These are phyloP conservation scores for Penaeus japonicus DNA, from an alignment of 1,140 invertebrate species.

Conservation along the genomic window DNA sequence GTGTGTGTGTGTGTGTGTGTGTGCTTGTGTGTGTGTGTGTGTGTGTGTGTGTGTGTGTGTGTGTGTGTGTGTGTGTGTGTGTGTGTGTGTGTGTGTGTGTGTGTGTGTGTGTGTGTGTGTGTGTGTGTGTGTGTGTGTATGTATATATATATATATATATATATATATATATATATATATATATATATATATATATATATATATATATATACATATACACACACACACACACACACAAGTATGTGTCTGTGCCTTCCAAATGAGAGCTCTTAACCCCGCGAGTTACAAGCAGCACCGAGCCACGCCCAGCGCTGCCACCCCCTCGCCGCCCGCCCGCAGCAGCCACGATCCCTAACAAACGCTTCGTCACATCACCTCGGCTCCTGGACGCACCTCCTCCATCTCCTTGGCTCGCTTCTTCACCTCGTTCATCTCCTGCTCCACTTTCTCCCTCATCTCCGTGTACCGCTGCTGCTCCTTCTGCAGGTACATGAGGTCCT, in stretches of 20 bases:
- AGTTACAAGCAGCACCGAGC: no score
- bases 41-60: slow-evolving; percentile 6
- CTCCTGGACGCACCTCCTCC: slow-evolving; percentile 74
- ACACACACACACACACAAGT: no score
- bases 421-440: slow-evolving; percentile 80
- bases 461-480: slow-evolving; percentile 84
- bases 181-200: neutral
- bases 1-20: no score
- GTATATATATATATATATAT: slow-evolving; percentile 20
- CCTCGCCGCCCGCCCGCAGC: no score
- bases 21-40: no score
- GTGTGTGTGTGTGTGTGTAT: slow-evolving; percentile 7
- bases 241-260: neutral
- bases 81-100: neutral
- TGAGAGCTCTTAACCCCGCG: neutral
- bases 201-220: slow-evolving; percentile 16
- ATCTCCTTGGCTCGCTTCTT: slow-evolving; percentile 77
- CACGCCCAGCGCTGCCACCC: neutral
- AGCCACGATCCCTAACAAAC: neutral
- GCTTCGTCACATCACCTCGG: slow-evolving; percentile 58
- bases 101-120: neutral
- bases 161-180: neutral
- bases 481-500: slow-evolving; percentile 83
- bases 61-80: neutral
- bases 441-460: slow-evolving; percentile 76